Evolutionary conservation across 2,888 invertebrate species (phyloP).

Genomic region (Odontocerum albicorne): DNA sequence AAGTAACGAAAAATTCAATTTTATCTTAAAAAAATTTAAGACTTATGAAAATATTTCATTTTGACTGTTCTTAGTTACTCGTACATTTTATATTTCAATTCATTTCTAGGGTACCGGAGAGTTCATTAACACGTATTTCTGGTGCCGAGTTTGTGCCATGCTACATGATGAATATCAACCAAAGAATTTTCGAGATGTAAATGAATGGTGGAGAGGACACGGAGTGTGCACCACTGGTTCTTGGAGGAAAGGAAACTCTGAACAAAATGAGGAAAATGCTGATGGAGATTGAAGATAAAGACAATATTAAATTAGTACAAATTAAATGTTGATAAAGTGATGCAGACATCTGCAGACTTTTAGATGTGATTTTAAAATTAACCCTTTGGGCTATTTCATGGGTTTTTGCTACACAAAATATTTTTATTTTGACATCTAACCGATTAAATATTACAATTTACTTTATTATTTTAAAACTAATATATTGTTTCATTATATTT

Average conservation of each 20-base stretch:
- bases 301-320: not conserved
- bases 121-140: conserved; percentile 94
- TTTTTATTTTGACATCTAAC: too few species aligned
- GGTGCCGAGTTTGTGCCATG: conserved; percentile 88
- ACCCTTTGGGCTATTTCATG: too few species aligned
- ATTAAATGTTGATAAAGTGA: too few species aligned
- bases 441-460: too few species aligned
- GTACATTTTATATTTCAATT: not conserved
- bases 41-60: not conserved
- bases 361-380: too few species aligned
- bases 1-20: too few species aligned
- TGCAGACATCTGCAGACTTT: too few species aligned
- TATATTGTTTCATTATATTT: too few species aligned
- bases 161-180: conserved; percentile 65
- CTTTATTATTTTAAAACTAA: too few species aligned
- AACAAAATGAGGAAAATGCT: not conserved
- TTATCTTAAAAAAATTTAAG: too few species aligned
- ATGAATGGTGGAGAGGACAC: conserved; percentile 88
- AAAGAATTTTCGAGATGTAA: conserved; percentile 77
- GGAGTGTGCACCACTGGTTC: conserved; percentile 73
- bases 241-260: conserved; percentile 60
- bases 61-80: not conserved
- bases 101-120: conserved; percentile 81
- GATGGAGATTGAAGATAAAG: not conserved
- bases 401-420: too few species aligned